These are phyloP conservation scores for Bufo gargarizans DNA, from an alignment of 2,113 vertebrate genomes.

Conservation along the genomic window DNA sequence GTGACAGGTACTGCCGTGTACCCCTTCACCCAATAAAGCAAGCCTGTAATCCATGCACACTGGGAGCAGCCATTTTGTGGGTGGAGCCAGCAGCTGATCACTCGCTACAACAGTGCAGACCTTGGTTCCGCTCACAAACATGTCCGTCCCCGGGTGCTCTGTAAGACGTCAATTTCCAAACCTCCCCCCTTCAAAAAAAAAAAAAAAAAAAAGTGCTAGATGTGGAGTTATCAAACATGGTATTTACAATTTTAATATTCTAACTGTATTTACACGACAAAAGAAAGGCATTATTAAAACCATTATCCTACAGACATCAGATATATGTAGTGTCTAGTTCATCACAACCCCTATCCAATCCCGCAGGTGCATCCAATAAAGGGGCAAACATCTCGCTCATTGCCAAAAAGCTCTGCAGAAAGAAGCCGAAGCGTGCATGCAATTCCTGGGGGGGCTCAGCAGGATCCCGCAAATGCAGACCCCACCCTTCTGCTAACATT, in stretches of 20 bases:
- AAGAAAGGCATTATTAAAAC: slow-evolving; percentile 73
- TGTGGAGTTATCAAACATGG: slow-evolving; percentile 66
- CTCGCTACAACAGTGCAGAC: no score
- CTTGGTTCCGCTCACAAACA: not conserved
- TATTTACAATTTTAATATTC: slow-evolving; percentile 73
- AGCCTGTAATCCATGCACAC: not conserved
- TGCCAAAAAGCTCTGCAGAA: slow-evolving; percentile 44
- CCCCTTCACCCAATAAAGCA: not conserved
- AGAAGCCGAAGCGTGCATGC: slow-evolving; percentile 64
- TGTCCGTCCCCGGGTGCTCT: not conserved
- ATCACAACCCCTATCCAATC: slow-evolving; percentile 46
- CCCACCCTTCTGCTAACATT: slow-evolving; percentile 68
- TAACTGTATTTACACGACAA: slow-evolving; percentile 78
- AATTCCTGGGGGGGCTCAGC: slow-evolving; percentile 68
- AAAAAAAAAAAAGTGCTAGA: slow-evolving; percentile 69
- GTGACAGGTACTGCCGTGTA: slow-evolving; percentile 21
- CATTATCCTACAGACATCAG: slow-evolving; percentile 70
- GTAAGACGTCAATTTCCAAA: not conserved
- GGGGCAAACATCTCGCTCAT: not conserved
- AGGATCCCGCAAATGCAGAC: slow-evolving; percentile 66
- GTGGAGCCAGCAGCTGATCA: not conserved
- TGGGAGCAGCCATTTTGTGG: not conserved
- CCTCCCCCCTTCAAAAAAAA: slow-evolving; percentile 58
- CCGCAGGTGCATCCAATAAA: slow-evolving; percentile 10
- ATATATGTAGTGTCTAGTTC: slow-evolving; percentile 73